Base-by-base conservation (phyloP, 1,140 invertebrate genomes). In the Lineus longissimus region DNA sequence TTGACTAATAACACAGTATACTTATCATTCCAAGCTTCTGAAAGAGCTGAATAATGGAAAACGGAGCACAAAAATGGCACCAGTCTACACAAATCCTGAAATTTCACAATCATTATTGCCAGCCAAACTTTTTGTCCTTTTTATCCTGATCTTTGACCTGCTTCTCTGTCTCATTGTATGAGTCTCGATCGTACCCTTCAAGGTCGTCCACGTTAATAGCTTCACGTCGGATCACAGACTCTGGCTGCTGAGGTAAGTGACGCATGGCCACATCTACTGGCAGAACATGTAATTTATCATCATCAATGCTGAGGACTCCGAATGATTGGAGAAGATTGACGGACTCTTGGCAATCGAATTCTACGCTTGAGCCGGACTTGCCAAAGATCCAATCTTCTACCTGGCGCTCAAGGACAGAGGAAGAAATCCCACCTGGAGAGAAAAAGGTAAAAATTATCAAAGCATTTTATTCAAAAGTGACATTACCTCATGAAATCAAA, bases 111-210 rank as follows among this genome's bases (percentile, higher is more conserved):
- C 33, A 40, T 68, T 56, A 76, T 66, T 73, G 74, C 77, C 77
- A 79, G 62, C 77, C 77, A 63, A 72, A 72, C 62, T 62, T 59
- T 22, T 63, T 70, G 1, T 61, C 45, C 19, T 69, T 69, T 55
- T 73, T 65, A 7, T 76, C 75, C 45, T 78, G 73, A 51, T 74
- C 67, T 55, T 68, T 72, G 62, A 77, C 78, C 36, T 76, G 70
- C 40, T 73, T 70, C 43, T 76, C 74, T 9, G 72, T 76, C 62
- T 78, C 78, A 33, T 70, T 41, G 27, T 77, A 75, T 23, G 69
- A 65, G 51, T 76, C 73, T 31, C 76, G 64, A 45, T 80, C 78
- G 62, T 74, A 77, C 13, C 76, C 78, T 58, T 80, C 78, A 9
- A 66, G 45, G 22, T 73, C 64, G 55, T 78, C 76, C 1, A 57